These are phyloP conservation scores for Yponomeuta malinellus DNA, from an alignment of 2,888 invertebrate genomes.

Conservation along the genomic window DNA sequence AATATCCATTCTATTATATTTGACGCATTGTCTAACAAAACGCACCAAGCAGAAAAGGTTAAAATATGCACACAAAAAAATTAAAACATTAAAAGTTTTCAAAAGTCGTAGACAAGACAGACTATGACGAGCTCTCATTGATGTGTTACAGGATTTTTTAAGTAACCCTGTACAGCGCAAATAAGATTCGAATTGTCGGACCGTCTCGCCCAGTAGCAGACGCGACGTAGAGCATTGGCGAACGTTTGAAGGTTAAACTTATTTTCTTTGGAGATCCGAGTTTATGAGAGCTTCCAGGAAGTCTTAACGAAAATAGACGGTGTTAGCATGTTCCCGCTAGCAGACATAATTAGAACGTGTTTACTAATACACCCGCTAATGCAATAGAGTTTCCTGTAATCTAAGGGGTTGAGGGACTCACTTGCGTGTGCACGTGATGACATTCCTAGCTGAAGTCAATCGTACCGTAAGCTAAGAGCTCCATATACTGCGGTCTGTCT, in stretches of 20 bases:
- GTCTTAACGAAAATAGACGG: conserved; percentile 11
- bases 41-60: too few relatives aligned
- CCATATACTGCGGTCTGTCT: neutral
- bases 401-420: neutral
- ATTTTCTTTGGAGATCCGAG: conserved; percentile 15
- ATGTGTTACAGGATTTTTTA: too few relatives aligned
- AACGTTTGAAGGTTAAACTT: conserved; percentile 61
- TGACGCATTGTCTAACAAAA: too few relatives aligned
- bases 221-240: conserved; percentile 40
- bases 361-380: conserved; percentile 8
- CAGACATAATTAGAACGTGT: conserved; percentile 9
- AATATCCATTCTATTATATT: too few relatives aligned
- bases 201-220: conserved; percentile 43
- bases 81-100: too few relatives aligned
- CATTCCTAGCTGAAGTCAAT: neutral
- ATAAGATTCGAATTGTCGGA: conserved; percentile 38
- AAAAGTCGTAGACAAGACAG: too few relatives aligned
- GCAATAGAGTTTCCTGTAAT: conserved; percentile 4
- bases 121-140: too few relatives aligned
- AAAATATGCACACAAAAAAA: too few relatives aligned
- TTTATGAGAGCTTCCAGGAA: conserved; percentile 15
- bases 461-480: neutral
- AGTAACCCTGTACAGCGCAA: neutral
- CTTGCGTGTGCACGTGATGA: neutral
- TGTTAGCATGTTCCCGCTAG: neutral